Base-by-base conservation (phyloP, 2,888 invertebrate genomes). In the Masnerella sp. region DNA sequence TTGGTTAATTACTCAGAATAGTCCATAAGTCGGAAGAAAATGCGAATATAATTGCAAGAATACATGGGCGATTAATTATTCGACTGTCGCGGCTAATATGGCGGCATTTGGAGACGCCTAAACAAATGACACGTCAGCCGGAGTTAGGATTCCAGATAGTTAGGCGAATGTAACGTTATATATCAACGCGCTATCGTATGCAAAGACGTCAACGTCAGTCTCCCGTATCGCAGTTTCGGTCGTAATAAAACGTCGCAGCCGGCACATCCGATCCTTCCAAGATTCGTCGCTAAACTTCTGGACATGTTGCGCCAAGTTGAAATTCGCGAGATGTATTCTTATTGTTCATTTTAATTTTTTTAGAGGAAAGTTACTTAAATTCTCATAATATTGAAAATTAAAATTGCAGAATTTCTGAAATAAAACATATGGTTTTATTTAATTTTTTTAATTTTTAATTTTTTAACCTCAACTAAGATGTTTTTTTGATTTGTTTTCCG, bases 81-180 rank as follows among this genome's bases (percentile, higher is more conserved):
- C 36, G 34, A 34, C 70, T 58, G 58, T 64, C 64, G 64, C 43
- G 45, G 49, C 58, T 71, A 52, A 45, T 71, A 58, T 49, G 14
- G 40, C 43, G 30, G 43, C 43, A 7, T 59, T 51, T 51, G 43
- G 42, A 70, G 56, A 36, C 43, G 36, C 20, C 59, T 58, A 71
- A 72, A 72, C 72, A 72, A 72, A 72, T 61, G 70, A 64, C 40
- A 58, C 51, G 70, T 64, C 70, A 70, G 69, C 34, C 32, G 54
- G 56, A 49, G 62, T 70, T 62, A 49, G 61, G 51, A 62, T 62
- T 62, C 49, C 47, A 42, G 54, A 47, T 56, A 62, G 54, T 70
- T 62, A 47, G 62, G 36, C 45, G 61, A 70, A 61, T 38, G 61
- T 38, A 61, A 69, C 54, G 61, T 61, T 69, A 61, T 61, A 69